These are phyloP conservation scores for Nemurella pictetii DNA, from an alignment of 2,888 invertebrate species.

Conservation along the genomic window DNA sequence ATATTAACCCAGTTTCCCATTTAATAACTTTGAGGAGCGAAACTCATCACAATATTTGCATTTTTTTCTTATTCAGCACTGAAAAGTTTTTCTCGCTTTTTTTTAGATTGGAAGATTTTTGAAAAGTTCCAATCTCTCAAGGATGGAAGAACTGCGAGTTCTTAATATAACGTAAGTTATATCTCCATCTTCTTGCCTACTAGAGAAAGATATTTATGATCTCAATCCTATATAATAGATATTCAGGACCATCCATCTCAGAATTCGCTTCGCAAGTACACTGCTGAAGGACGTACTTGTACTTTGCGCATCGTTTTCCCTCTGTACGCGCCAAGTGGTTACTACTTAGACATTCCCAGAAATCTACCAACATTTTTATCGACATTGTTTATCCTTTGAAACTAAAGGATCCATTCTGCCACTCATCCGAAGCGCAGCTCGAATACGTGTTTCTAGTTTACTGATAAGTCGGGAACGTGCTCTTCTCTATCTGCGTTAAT, in stretches of 20 bases:
- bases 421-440: background rate
- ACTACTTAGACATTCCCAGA: no score
- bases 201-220: conserved; percentile 8
- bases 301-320: no score
- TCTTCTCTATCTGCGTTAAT: conserved; percentile 2
- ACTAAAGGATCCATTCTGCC: background rate
- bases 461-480: background rate
- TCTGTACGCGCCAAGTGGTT: no score
- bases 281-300: background rate
- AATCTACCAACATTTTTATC: no score
- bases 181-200: conserved; percentile 11
- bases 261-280: background rate
- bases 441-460: background rate
- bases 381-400: background rate
- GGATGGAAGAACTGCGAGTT: conserved; percentile 64
- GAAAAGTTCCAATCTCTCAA: conserved; percentile 67
- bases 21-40: conserved; percentile 12
- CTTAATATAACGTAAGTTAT: conserved; percentile 68
- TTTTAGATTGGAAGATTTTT: conserved; percentile 68
- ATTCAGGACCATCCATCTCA: background rate
- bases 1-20: conserved; percentile 30
- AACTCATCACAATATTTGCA: conserved; percentile 31
- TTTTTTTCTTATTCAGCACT: conserved; percentile 23
- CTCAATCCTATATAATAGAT: conserved; percentile 5
- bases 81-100: conserved; percentile 41